Percentiles rank a stretch among this genome's conserved stretches.
phyloP scores from a whole-genome alignment of 2,797 vertebrate species.

The Huso huso region DNA sequence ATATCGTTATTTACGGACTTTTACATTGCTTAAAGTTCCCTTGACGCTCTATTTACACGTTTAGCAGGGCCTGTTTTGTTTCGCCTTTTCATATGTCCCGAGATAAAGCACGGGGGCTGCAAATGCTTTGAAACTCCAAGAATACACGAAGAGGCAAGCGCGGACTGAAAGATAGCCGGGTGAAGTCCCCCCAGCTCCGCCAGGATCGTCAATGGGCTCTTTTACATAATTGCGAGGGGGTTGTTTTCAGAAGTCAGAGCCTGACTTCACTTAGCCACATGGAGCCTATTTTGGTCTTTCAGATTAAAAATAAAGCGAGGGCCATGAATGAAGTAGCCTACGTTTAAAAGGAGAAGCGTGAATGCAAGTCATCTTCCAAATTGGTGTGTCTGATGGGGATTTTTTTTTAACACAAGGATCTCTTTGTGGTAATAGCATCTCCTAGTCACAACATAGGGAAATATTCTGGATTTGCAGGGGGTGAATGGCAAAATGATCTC shows the following conservation, averaged over 20 bases:
- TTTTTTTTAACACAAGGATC: slow-evolving; percentile 38
- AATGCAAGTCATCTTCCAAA: slow-evolving; percentile 43
- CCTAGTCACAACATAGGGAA: background rate
- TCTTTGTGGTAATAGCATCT: slow-evolving; percentile 37
- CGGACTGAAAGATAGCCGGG: background rate
- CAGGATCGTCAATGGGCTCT: slow-evolving; percentile 14
- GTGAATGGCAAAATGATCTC: background rate
- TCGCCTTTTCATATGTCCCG: slow-evolving; percentile 4
- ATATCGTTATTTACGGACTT: slow-evolving; percentile 6
- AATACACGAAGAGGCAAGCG: slow-evolving; percentile 1
- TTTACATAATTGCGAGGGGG: slow-evolving; percentile 17
- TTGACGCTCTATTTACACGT: slow-evolving; percentile 4
- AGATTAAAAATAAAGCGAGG: slow-evolving; percentile 33
- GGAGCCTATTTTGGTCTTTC: slow-evolving; percentile 61
- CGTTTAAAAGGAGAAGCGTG: slow-evolving; percentile 42
- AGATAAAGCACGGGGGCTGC: slow-evolving; percentile 1
- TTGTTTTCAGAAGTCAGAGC: slow-evolving; percentile 38
- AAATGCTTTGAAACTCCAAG: slow-evolving; percentile 3
- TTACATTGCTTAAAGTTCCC: slow-evolving; percentile 6
- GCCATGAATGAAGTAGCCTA: slow-evolving; percentile 42
- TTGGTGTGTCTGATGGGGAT: slow-evolving; percentile 48
- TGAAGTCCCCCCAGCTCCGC: slow-evolving; percentile 8
- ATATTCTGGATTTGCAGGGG: background rate
- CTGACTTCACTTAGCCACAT: slow-evolving; percentile 60
- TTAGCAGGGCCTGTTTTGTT: slow-evolving; percentile 2